phyloP scores from a whole-genome alignment of 1,140 invertebrate genomes.

The Drosophila sulfurigaster region DNA sequence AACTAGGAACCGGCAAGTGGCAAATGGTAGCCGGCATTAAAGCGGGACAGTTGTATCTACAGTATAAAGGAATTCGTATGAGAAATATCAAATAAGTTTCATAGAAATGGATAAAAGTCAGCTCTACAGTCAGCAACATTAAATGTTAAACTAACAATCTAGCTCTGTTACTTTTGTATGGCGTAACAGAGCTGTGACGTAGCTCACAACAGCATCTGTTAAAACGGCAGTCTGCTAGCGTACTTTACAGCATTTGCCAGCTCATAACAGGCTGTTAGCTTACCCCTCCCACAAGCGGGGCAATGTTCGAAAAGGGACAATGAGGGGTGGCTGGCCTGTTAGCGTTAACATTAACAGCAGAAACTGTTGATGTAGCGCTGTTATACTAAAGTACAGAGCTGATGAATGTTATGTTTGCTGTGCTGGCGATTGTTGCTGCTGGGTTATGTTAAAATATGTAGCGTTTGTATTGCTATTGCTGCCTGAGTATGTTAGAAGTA shows the following conservation, averaged over 20 bases:
- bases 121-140: conserved; percentile 12
- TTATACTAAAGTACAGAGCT: conserved; percentile 1
- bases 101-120: conserved; percentile 55
- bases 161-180: neutral
- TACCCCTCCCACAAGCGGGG: conserved; percentile 53
- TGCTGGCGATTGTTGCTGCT: neutral
- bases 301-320: conserved; percentile 66
- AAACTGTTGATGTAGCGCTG: neutral
- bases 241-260: conserved; percentile 6
- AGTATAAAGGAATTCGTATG: neutral
- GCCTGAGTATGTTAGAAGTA: no score
- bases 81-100: conserved; percentile 62
- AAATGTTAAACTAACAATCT: conserved; percentile 27
- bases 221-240: neutral
- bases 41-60: neutral
- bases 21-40: neutral
- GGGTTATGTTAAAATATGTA: conserved; percentile 8
- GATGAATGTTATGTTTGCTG: neutral
- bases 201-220: conserved; percentile 5
- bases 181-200: conserved; percentile 8
- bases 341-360: conserved; percentile 41
- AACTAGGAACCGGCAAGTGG: neutral
- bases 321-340: conserved; percentile 37
- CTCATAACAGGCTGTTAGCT: conserved; percentile 39
- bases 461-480: neutral